A percentile compares a stretch with the other conserved stretches of the same genome.
phyloP scores from a whole-genome alignment of 2,797 vertebrate species.

The Dicrostonyx torquatus region DNA sequence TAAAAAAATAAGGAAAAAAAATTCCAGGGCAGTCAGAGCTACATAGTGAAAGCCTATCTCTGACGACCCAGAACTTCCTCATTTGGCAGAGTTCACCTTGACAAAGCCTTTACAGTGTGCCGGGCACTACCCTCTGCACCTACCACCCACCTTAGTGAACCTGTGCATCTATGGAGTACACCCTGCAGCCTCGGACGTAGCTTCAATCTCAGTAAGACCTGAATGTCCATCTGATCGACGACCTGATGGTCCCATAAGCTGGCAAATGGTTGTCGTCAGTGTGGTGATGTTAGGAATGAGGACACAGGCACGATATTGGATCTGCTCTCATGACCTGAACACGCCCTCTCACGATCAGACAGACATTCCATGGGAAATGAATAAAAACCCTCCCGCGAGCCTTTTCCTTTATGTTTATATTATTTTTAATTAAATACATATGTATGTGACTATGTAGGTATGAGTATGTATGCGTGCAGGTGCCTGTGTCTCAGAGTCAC shows the following conservation, averaged over 20 bases:
- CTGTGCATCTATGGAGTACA: neutral
- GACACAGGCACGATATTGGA: neutral
- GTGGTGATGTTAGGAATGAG: neutral
- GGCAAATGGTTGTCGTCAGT: neutral
- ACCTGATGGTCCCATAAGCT: neutral
- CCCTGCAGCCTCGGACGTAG: neutral
- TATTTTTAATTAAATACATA: too few species aligned
- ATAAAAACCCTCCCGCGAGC: neutral
- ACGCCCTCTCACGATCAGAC: neutral
- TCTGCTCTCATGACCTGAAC: neutral
- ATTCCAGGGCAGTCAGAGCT: neutral
- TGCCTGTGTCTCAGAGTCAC: too few species aligned
- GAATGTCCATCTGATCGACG: neutral
- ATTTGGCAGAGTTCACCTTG: neutral
- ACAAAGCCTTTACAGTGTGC: neutral
- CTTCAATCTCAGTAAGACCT: neutral
- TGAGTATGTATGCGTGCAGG: accelerated
- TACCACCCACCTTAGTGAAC: neutral
- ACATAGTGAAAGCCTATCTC: neutral
- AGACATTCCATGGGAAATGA: neutral
- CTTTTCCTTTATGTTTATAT: neutral
- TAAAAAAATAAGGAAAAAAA: too few species aligned
- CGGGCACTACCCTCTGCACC: neutral
- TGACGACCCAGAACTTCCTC: neutral
- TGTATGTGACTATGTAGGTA: too few species aligned